Percentiles rank a stretch among this genome's conserved stretches.
These are phyloP conservation scores for Batillaria attramentaria DNA, from an alignment of 1,140 invertebrate genomes.

Conservation along the genomic window DNA sequence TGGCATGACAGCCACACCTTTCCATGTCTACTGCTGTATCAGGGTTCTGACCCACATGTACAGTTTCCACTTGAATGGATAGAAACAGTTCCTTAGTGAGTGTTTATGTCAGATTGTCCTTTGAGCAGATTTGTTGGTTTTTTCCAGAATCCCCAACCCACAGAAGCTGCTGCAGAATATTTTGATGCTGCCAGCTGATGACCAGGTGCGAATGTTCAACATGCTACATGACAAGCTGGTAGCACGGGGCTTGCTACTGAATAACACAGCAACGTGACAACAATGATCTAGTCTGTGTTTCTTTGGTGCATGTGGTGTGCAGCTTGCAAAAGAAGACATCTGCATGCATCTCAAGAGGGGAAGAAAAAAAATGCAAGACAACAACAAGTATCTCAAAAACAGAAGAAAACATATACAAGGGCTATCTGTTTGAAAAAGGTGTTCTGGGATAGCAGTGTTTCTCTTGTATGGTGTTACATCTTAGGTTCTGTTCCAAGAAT, in stretches of 20 bases:
- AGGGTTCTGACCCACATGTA: neutral
- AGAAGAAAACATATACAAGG: no score
- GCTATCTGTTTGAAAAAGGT: no score
- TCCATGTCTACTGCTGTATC: no score
- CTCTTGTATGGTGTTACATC: no score
- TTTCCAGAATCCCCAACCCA: slow-evolving; percentile 62
- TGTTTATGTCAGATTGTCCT: neutral
- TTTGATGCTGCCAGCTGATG: slow-evolving; percentile 59
- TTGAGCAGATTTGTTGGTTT: slow-evolving; percentile 14
- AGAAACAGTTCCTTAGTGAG: neutral
- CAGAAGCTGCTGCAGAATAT: slow-evolving; percentile 65
- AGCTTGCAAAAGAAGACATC: neutral
- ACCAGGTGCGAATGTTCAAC: slow-evolving; percentile 60
- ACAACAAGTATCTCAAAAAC: no score
- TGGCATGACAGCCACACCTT: no score
- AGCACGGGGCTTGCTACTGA: slow-evolving; percentile 46
- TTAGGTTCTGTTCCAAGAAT: no score
- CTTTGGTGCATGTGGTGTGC: neutral
- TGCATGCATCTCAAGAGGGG: no score
- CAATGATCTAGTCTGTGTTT: neutral
- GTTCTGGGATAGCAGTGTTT: no score
- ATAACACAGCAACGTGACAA: slow-evolving; percentile 33
- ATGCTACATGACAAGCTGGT: slow-evolving; percentile 60
- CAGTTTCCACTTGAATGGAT: neutral
- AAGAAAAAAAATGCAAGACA: no score